Evolutionary conservation across 2,113 vertebrate species (phyloP).

Genomic region (Vimba vimba): DNA sequence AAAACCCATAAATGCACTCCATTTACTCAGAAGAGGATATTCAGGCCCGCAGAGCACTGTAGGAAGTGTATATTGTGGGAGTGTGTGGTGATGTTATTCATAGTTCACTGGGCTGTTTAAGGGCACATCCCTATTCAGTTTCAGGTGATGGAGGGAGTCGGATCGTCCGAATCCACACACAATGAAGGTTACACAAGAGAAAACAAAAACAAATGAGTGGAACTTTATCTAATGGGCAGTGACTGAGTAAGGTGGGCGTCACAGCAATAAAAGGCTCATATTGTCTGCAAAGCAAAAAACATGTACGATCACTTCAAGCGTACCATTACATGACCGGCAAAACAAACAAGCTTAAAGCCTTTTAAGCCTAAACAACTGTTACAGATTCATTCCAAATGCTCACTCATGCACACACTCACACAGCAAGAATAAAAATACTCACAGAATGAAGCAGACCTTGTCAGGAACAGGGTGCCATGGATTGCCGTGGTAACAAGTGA

Average conservation of each 20-base stretch:
- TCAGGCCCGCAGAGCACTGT: constrained; percentile 1
- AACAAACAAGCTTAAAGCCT: constrained; percentile 28
- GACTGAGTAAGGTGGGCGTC: not conserved
- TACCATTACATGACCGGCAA: constrained; percentile 25
- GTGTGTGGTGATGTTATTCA: constrained; percentile 52
- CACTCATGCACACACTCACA: constrained; percentile 27
- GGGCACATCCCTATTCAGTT: constrained; percentile 51
- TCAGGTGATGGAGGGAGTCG: constrained; percentile 41
- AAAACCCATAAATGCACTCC: constrained; percentile 7
- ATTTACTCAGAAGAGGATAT: constrained; percentile 26
- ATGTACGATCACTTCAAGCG: constrained; percentile 20
- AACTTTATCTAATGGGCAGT: constrained; percentile 29
- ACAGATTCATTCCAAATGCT: constrained; percentile 24
- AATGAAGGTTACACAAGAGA: constrained; percentile 15
- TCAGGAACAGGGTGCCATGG: constrained; percentile 55
- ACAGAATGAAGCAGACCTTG: constrained; percentile 54
- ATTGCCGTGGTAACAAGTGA: constrained; percentile 34
- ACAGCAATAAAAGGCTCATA: constrained; percentile 9
- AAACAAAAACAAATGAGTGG: constrained; percentile 20
- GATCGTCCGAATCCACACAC: constrained; percentile 26
- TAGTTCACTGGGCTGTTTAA: constrained; percentile 54
- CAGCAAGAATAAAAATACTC: constrained; percentile 31
- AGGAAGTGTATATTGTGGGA: constrained; percentile 10
- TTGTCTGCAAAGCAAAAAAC: constrained; percentile 20
- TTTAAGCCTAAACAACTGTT: constrained; percentile 30